Conservation (phyloP, 2,888 invertebrate species). For the Blastobasis adustella region DNA sequence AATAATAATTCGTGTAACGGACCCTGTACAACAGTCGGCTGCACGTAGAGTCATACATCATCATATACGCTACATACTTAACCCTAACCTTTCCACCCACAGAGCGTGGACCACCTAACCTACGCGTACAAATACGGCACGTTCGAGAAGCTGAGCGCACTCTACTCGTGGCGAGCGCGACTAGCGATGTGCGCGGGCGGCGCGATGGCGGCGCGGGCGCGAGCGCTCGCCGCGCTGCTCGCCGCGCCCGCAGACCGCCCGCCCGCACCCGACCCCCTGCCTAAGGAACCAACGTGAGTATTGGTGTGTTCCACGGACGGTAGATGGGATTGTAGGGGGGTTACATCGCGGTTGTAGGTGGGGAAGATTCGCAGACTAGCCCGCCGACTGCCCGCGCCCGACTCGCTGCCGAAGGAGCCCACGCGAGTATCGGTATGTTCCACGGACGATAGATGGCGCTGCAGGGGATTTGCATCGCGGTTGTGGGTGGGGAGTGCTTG, state of each 20-base stretch:
- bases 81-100: slow-evolving; percentile 16
- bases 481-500: too few relatives aligned
- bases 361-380: not conserved
- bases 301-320: not conserved
- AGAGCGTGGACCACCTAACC: slow-evolving; percentile 93
- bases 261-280: slow-evolving; percentile 23
- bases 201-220: slow-evolving; percentile 79
- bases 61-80: too few relatives aligned
- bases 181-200: slow-evolving; percentile 89
- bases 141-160: slow-evolving; percentile 93
- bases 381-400: not conserved
- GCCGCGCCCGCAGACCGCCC: slow-evolving; percentile 44
- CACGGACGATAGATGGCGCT: not conserved
- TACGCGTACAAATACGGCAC: slow-evolving; percentile 96
- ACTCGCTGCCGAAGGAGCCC: not conserved
- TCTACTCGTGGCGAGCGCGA: slow-evolving; percentile 87
- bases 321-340: not conserved
- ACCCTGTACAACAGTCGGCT: too few relatives aligned
- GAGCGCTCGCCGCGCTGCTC: slow-evolving; percentile 79
- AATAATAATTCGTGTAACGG: too few relatives aligned
- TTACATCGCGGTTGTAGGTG: too few relatives aligned
- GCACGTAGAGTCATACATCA: too few relatives aligned
- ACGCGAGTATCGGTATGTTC: not conserved
- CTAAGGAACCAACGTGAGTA: slow-evolving; percentile 27
- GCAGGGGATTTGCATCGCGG: not conserved